phyloP scores from a whole-genome alignment of 1,140 invertebrate genomes.

The Leptestheria dahalacensis region DNA sequence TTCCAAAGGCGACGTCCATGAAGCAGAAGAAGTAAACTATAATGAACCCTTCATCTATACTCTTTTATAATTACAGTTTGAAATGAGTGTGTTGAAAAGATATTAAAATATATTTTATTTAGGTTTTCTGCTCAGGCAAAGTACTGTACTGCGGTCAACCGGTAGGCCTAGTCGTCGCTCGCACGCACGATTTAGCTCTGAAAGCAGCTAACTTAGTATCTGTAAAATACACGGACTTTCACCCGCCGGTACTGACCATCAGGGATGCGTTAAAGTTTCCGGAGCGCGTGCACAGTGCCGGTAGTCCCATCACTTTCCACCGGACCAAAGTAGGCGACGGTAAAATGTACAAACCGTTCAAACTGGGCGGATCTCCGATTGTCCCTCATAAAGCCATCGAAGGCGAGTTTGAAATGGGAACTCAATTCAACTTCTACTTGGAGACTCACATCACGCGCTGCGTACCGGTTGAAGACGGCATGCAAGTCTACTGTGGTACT shows the following conservation, averaged over 20 bases:
- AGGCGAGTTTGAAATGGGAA: conserved; percentile 26
- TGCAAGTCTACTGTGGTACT: conserved; percentile 28
- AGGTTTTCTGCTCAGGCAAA: conserved; percentile 11
- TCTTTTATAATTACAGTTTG: background rate
- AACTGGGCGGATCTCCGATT: background rate
- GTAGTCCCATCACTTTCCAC: too few relatives aligned
- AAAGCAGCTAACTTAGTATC: conserved; percentile 20
- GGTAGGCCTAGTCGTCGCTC: conserved; percentile 8
- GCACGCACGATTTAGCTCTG: conserved; percentile 4
- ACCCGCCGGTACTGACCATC: conserved; percentile 42
- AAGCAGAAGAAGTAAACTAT: conserved; percentile 6
- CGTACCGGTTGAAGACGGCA: conserved; percentile 29
- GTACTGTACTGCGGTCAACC: conserved; percentile 15
- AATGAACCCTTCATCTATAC: too few relatives aligned
- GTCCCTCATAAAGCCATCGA: conserved; percentile 18
- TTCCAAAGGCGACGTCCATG: background rate
- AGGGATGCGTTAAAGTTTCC: conserved; percentile 37
- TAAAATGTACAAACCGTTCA: background rate
- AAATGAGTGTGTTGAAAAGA: background rate
- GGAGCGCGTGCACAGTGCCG: background rate
- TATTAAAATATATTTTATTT: background rate
- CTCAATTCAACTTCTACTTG: conserved; percentile 33
- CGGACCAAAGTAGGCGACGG: background rate
- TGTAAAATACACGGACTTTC: conserved; percentile 21
- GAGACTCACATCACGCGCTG: conserved; percentile 28